These are phyloP conservation scores for Stegophylla sp. DNA, from an alignment of 2,888 invertebrate genomes.

Conservation along the genomic window DNA sequence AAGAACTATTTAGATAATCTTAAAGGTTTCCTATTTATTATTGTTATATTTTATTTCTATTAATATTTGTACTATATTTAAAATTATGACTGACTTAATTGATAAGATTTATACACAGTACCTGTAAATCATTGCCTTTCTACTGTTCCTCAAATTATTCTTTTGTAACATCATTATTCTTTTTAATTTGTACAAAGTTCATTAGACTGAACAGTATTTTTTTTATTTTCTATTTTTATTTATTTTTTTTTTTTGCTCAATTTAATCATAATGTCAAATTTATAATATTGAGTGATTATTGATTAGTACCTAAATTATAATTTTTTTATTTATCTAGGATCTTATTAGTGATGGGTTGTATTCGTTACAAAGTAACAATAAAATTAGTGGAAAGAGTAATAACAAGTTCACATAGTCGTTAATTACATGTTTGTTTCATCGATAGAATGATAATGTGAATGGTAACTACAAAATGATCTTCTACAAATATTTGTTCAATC, in stretches of 20 bases:
- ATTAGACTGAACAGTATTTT: neutral
- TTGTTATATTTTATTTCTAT: slow-evolving; percentile 3
- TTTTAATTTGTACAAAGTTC: neutral
- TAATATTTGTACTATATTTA: neutral
- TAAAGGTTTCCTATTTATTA: slow-evolving; percentile 24
- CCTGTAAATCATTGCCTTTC: slow-evolving; percentile 16
- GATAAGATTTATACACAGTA: neutral
- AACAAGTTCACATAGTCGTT: no score
- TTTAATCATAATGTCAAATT: neutral
- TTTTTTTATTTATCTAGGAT: no score
- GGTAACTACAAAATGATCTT: no score
- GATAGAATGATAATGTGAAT: no score
- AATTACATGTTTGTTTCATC: no score
- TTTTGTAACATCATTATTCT: neutral
- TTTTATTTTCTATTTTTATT: no score
- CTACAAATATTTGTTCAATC: no score
- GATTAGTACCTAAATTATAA: no score
- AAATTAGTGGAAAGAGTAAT: no score
- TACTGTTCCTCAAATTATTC: slow-evolving; percentile 22
- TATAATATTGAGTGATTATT: neutral
- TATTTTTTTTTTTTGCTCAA: neutral
- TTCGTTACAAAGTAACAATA: no score
- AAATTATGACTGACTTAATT: slow-evolving; percentile 48
- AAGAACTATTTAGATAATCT: slow-evolving; percentile 7
- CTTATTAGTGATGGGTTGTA: no score